Percentiles rank a stretch among this genome's conserved stretches.
These are phyloP conservation scores for Propithecus coquereli DNA, from an alignment of 2,113 vertebrate species.

Conservation along the genomic window DNA sequence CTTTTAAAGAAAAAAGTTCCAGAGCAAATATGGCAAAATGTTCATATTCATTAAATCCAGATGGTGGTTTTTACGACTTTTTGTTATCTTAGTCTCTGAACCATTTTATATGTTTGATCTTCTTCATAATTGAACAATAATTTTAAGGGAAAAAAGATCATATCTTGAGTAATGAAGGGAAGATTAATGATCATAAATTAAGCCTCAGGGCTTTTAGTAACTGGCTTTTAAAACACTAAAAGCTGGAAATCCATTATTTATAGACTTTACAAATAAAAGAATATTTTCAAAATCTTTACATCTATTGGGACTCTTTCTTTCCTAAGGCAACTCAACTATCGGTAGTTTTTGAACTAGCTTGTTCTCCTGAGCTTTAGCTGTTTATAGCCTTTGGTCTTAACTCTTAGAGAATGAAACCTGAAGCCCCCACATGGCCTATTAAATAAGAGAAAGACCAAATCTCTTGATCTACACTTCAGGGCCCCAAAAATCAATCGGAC, in stretches of 20 bases:
- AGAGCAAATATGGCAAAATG: conserved; percentile 38
- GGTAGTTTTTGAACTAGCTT: conserved; percentile 11
- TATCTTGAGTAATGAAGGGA: conserved; percentile 45
- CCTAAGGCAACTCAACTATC: not conserved
- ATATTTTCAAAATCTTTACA: conserved; percentile 27
- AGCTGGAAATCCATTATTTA: conserved; percentile 42
- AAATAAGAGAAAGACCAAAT: not conserved
- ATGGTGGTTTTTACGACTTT: conserved; percentile 36
- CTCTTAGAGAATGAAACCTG: not conserved
- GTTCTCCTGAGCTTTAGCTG: not conserved
- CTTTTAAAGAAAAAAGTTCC: conserved; percentile 34
- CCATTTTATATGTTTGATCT: conserved; percentile 45
- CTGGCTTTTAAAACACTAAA: not conserved
- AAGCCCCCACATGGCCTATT: not conserved
- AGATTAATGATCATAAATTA: conserved; percentile 45
- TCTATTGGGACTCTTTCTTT: not conserved
- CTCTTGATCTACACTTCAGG: not conserved
- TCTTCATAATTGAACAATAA: conserved; percentile 45
- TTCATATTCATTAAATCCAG: conserved; percentile 53
- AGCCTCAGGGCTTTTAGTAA: not conserved
- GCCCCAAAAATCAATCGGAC: not conserved
- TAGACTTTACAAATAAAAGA: conserved; percentile 41
- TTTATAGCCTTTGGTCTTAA: not conserved
- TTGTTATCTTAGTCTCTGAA: conserved; percentile 40
- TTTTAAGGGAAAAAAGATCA: not conserved